Evolutionary conservation across 2,888 invertebrate genomes (phyloP).

Genomic region (Tupiocoris notatus): DNA sequence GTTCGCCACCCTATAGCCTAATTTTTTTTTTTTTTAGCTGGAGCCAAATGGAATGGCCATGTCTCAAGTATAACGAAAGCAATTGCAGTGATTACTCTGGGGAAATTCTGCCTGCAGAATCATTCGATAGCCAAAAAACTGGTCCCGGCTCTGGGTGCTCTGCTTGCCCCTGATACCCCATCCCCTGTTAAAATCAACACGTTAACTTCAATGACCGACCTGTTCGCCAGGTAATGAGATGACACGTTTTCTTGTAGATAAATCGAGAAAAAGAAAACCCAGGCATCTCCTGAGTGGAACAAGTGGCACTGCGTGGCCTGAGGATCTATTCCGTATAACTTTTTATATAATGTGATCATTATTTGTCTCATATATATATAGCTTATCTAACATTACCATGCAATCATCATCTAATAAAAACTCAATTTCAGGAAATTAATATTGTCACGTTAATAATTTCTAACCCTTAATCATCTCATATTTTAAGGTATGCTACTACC

Average conservation of each 20-base stretch:
- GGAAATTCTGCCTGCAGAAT: constrained; percentile 66
- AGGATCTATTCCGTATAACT: too few relatives aligned
- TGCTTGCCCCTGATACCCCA: constrained; percentile 59
- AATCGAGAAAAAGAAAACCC: too few relatives aligned
- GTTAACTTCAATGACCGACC: constrained; percentile 65
- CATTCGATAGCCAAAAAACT: constrained; percentile 63
- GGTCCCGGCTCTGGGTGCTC: constrained; percentile 63
- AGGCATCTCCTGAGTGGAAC: too few relatives aligned
- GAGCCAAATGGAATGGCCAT: constrained; percentile 28
- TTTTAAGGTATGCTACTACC: constrained; percentile 64
- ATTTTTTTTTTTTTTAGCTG: neutral
- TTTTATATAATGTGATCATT: too few relatives aligned
- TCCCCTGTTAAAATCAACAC: constrained; percentile 65
- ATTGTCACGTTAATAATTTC: too few relatives aligned
- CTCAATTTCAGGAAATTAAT: too few relatives aligned
- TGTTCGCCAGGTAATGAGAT: constrained; percentile 64
- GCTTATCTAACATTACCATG: too few relatives aligned
- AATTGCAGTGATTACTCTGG: constrained; percentile 57
- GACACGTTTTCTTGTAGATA: too few relatives aligned
- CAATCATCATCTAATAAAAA: too few relatives aligned
- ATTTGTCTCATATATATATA: too few relatives aligned
- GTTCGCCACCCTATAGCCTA: neutral
- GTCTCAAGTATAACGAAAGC: constrained; percentile 52
- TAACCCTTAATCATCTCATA: too few relatives aligned
- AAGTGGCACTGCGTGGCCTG: too few relatives aligned